Conservation (phyloP, 1,140 invertebrate genomes). For the Drosophila watanabei region DNA sequence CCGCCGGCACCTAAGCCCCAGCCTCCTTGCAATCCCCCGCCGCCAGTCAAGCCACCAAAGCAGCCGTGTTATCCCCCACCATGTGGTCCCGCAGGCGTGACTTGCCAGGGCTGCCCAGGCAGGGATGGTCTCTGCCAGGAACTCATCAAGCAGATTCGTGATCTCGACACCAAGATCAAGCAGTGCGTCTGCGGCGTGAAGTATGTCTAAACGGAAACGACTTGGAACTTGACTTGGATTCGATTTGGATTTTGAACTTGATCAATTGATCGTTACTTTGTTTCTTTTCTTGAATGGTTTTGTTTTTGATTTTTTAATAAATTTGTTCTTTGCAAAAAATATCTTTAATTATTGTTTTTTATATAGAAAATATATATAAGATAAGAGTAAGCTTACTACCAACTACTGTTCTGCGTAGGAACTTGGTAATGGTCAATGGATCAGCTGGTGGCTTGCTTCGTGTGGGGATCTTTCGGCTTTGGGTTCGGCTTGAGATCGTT, state of each 20-base stretch:
- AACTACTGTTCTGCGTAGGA: no score
- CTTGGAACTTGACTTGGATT: neutral
- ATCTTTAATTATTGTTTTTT: neutral
- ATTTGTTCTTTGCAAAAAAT: neutral
- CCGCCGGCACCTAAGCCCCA: neutral
- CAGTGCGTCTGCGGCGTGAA: conserved; percentile 11
- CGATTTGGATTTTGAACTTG: neutral
- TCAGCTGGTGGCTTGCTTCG: neutral
- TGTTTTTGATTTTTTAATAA: neutral
- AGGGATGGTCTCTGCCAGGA: neutral
- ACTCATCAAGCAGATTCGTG: neutral
- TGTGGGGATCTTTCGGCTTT: conserved; percentile 3
- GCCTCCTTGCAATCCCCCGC: neutral
- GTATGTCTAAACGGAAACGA: neutral
- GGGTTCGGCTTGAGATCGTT: neutral
- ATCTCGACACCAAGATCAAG: neutral
- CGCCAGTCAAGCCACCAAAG: neutral
- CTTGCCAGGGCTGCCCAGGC: conserved; percentile 1
- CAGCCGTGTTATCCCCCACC: neutral
- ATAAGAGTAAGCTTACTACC: neutral
- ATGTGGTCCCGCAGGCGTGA: conserved; percentile 14
- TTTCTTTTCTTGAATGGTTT: neutral
- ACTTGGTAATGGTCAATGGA: neutral
- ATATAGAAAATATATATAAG: neutral
- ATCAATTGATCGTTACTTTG: neutral